A percentile compares a stretch with the other conserved stretches of the same genome.
phyloP scores from a whole-genome alignment of 2,888 invertebrate species.

The Linnaemya vulpina region DNA sequence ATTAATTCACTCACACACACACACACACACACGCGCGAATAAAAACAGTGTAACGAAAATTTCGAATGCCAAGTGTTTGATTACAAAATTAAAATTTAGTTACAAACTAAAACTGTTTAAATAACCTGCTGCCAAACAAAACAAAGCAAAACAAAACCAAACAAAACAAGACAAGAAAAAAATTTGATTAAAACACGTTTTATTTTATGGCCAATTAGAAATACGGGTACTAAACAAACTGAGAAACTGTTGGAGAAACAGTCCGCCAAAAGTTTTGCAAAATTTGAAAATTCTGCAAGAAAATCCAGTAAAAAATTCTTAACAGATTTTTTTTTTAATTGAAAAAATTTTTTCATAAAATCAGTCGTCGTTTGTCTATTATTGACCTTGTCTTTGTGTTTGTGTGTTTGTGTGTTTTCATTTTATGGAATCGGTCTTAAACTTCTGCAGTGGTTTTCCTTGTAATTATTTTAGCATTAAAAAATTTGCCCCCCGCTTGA shows the following conservation, averaged over 20 bases:
- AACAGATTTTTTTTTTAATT: not conserved
- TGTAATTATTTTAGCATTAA: slow-evolving; percentile 78
- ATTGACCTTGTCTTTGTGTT: slow-evolving; percentile 49
- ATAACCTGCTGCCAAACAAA: slow-evolving; percentile 9
- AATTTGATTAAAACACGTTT: slow-evolving; percentile 51
- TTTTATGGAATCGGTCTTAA: slow-evolving; percentile 16
- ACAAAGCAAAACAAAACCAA: not conserved
- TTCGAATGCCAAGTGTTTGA: slow-evolving; percentile 58
- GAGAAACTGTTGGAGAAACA: not conserved
- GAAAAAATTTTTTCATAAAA: slow-evolving; percentile 13
- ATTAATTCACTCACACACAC: slow-evolving; percentile 9
- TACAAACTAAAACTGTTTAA: slow-evolving; percentile 50
- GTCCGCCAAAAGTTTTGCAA: not conserved
- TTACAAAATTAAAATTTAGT: slow-evolving; percentile 40
- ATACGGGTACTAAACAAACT: not conserved
- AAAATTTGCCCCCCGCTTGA: slow-evolving; percentile 11
- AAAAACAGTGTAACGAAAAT: slow-evolving; percentile 19
- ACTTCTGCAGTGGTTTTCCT: slow-evolving; percentile 80
- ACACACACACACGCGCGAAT: too few relatives aligned
- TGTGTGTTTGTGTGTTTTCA: not conserved
- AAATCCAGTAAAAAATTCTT: slow-evolving; percentile 17
- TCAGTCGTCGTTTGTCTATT: slow-evolving; percentile 26
- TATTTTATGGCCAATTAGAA: slow-evolving; percentile 40
- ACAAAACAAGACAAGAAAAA: not conserved
- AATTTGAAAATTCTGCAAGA: slow-evolving; percentile 3